These are phyloP conservation scores for Parnassius apollo DNA, from an alignment of 2,888 invertebrate genomes.

Conservation along the genomic window DNA sequence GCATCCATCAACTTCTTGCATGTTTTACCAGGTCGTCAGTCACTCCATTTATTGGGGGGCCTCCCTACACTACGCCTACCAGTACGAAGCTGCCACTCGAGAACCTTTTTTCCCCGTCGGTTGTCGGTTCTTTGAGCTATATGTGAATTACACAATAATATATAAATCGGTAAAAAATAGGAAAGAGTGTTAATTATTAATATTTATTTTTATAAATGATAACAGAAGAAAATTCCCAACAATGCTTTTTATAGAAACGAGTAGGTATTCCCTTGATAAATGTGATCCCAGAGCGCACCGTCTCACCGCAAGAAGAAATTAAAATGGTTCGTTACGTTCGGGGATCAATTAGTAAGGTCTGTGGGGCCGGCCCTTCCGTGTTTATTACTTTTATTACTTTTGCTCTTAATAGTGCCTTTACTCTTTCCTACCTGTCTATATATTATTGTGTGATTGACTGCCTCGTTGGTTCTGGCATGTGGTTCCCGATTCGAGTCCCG, in stretches of 20 bases:
- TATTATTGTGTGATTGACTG: constrained; percentile 5
- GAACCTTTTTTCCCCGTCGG: too few relatives aligned
- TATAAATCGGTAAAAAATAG: too few relatives aligned
- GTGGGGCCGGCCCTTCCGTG: constrained; percentile 30
- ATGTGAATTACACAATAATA: too few relatives aligned
- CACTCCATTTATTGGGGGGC: too few relatives aligned
- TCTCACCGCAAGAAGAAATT: constrained; percentile 45
- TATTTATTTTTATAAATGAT: background rate
- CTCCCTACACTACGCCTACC: too few relatives aligned
- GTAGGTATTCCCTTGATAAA: constrained; percentile 36
- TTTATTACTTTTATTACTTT: constrained; percentile 28
- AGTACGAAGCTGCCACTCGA: too few relatives aligned
- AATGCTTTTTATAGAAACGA: constrained; percentile 16
- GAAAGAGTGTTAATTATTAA: background rate
- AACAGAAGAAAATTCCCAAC: constrained; percentile 4
- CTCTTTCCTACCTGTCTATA: constrained; percentile 10
- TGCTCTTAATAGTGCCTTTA: background rate
- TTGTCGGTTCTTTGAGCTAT: too few relatives aligned
- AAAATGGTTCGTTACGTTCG: constrained; percentile 50
- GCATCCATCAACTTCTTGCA: too few relatives aligned
- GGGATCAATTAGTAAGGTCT: constrained; percentile 55
- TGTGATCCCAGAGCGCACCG: constrained; percentile 33
- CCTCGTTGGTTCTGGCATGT: too few relatives aligned
- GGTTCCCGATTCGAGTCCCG: too few relatives aligned
- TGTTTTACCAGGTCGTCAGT: too few relatives aligned